Evolutionary conservation across 2,888 invertebrate genomes (phyloP).

Genomic region (Agapostemon virescens): DNA sequence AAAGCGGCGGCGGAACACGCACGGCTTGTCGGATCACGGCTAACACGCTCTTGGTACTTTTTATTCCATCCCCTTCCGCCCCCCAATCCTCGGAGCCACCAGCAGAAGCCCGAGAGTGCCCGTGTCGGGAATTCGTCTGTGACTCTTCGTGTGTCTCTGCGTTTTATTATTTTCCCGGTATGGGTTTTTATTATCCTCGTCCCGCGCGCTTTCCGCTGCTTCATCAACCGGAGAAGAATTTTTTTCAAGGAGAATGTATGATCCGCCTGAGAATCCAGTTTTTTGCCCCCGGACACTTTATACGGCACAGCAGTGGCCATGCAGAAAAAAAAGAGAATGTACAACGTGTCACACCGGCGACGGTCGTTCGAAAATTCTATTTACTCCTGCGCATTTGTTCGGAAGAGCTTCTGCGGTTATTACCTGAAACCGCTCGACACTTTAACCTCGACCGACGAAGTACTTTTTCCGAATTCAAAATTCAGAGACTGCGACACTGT

Average conservation of each 20-base stretch:
- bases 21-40: constrained; percentile 59
- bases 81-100: not conserved
- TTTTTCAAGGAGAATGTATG: not conserved
- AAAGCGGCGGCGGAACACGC: constrained; percentile 65
- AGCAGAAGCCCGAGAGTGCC: not conserved
- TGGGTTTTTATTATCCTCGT: constrained; percentile 36
- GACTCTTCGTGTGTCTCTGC: constrained; percentile 22
- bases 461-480: not conserved
- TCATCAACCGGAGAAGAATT: constrained; percentile 13
- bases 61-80: constrained; percentile 24
- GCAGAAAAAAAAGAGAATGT: not conserved
- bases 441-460: not conserved
- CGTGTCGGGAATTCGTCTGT: constrained; percentile 33
- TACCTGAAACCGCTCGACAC: not conserved
- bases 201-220: not conserved
- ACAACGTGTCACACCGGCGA: not conserved
- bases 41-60: constrained; percentile 39
- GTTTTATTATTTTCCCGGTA: constrained; percentile 33
- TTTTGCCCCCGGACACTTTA: not conserved
- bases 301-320: not conserved
- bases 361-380: not conserved
- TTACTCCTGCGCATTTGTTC: not conserved
- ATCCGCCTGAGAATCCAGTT: constrained; percentile 4
- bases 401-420: constrained; percentile 1
- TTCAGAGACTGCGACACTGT: not conserved